Percentiles rank a stretch among this genome's conserved stretches.
phyloP scores from a whole-genome alignment of 1,140 invertebrate genomes.

The Pomacea maculata region DNA sequence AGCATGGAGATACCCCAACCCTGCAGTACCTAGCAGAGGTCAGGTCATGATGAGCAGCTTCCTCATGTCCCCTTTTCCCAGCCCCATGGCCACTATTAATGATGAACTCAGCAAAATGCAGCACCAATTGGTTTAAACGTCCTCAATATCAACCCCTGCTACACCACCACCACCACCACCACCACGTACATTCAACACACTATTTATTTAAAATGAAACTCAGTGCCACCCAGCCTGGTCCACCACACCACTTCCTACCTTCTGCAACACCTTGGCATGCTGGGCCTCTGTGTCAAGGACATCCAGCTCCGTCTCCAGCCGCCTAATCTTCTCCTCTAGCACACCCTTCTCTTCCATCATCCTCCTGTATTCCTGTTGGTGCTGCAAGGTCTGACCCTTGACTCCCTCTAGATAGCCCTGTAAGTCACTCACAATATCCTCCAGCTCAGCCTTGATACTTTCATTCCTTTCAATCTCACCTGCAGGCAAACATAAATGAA shows the following conservation, averaged over 20 bases:
- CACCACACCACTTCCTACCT: conserved; percentile 14
- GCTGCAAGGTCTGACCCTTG: conserved; percentile 49
- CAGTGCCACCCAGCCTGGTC: no score
- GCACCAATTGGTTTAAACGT: no score
- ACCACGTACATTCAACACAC: no score
- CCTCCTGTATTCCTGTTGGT: conserved; percentile 50
- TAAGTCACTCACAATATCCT: conserved; percentile 56
- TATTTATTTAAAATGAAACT: no score
- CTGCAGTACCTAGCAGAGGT: no score
- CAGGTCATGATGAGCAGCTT: no score
- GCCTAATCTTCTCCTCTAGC: conserved; percentile 44
- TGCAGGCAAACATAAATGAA: conserved; percentile 22
- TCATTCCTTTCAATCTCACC: conserved; percentile 57
- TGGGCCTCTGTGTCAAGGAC: conserved; percentile 33
- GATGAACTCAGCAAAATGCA: no score
- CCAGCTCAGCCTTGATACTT: conserved; percentile 53
- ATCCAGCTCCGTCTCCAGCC: conserved; percentile 53
- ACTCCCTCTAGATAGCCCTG: conserved; percentile 57
- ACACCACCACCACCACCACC: no score
- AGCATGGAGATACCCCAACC: no score
- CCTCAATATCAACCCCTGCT: no score
- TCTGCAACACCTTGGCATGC: conserved; percentile 25
- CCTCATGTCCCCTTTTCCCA: no score
- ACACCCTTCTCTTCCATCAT: conserved; percentile 50
- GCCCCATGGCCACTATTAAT: no score